Evolutionary conservation across 2,888 invertebrate species (phyloP).

Genomic region (Lysandra coridon): DNA sequence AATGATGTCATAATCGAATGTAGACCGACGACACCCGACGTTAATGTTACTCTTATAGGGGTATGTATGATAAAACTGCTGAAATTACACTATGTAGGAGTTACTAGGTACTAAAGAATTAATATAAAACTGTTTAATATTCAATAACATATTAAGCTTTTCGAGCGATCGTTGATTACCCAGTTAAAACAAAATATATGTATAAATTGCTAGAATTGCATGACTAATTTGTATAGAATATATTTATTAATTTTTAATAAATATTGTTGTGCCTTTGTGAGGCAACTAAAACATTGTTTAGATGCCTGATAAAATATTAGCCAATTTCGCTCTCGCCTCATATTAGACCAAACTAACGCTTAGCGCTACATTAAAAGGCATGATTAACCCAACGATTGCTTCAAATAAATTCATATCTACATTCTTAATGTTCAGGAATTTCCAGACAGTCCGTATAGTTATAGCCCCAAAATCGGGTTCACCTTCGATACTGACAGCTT

Average conservation of each 20-base stretch:
- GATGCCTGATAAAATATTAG: neutral
- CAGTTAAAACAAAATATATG: neutral
- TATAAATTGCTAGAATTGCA: conserved; percentile 34
- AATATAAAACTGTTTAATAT: conserved; percentile 16
- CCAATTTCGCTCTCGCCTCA: neutral
- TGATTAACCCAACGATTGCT: conserved; percentile 47
- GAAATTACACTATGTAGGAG: conserved; percentile 17
- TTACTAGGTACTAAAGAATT: neutral
- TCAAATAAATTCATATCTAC: conserved; percentile 53
- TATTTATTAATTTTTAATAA: neutral
- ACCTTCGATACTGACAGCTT: conserved; percentile 55
- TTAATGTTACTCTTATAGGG: conserved; percentile 59
- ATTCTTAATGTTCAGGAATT: conserved; percentile 70
- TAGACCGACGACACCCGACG: conserved; percentile 72
- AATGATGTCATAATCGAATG: conserved; percentile 65
- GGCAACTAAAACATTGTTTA: conserved; percentile 8
- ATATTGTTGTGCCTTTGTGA: conserved; percentile 20
- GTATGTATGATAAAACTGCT: conserved; percentile 59
- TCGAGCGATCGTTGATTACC: neutral
- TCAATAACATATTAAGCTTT: neutral
- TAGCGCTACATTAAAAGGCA: conserved; percentile 61
- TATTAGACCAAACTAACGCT: conserved; percentile 54
- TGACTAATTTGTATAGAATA: conserved; percentile 24
- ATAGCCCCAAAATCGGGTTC: conserved; percentile 72
- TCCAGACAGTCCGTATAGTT: conserved; percentile 61